Conservation (phyloP, 2,797 vertebrate genomes). For the Coendou prehensilis region DNA sequence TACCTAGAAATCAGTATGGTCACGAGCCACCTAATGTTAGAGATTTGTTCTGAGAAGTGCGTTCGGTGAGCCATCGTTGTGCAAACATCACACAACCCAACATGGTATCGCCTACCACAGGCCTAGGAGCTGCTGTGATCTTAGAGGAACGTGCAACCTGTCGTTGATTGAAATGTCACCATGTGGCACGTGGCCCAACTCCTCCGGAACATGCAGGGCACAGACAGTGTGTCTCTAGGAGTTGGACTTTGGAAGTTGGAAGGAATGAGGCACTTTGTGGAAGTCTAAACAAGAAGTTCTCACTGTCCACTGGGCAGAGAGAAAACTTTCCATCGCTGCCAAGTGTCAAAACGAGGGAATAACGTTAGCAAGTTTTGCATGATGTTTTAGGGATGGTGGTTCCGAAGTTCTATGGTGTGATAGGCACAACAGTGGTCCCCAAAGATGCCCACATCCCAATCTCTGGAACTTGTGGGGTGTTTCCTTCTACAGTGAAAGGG, state of each 20-base stretch:
- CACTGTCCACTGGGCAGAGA: background rate
- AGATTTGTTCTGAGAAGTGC: background rate
- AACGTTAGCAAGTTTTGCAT: no score
- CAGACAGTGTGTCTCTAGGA: background rate
- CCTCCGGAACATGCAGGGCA: background rate
- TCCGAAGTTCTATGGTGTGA: background rate
- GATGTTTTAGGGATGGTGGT: background rate
- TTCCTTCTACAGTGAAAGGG: background rate
- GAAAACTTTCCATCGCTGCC: background rate
- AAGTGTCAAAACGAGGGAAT: background rate
- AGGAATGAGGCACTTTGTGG: background rate
- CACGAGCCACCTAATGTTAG: background rate
- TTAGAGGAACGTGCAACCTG: fast-evolving
- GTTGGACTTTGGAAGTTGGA: background rate
- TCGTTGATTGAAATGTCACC: background rate
- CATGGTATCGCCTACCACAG: no score
- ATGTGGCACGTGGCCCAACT: background rate
- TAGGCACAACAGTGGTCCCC: background rate
- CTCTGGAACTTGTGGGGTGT: background rate
- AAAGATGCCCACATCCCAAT: background rate
- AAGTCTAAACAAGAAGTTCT: background rate
- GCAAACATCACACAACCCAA: background rate
- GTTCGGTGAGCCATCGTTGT: background rate
- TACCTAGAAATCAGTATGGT: background rate
- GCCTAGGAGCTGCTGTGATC: background rate